Evolutionary conservation across 35 echinoderm and acorn worm genomes (phyloP).

Genomic region (Ptychodera flava): DNA sequence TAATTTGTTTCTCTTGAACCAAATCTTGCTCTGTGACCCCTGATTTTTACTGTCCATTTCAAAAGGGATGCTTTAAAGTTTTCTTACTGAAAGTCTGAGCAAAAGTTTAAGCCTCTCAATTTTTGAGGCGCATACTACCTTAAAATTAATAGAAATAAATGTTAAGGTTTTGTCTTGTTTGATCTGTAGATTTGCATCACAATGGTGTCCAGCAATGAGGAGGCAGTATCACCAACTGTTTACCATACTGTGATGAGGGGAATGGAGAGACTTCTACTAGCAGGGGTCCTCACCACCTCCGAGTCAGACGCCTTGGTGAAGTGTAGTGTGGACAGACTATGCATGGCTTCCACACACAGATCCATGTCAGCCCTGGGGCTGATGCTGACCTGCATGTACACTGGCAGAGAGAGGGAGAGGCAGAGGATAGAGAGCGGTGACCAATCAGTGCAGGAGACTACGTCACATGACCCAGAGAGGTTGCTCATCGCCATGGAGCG

Average conservation of each 20-base stretch:
- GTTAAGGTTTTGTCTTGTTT: too few species aligned
- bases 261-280: slow-evolving; percentile 76
- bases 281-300: slow-evolving; percentile 40
- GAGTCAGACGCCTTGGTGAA: slow-evolving; percentile 75
- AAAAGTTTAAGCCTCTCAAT: too few species aligned
- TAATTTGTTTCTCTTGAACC: too few species aligned
- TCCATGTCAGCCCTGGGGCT: slow-evolving; percentile 70
- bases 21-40: too few species aligned
- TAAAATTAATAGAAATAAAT: too few species aligned
- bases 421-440: slow-evolving; percentile 24
- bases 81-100: too few species aligned
- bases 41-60: too few species aligned
- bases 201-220: slow-evolving; percentile 77
- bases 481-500: slow-evolving; percentile 78
- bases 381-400: slow-evolving; percentile 73
- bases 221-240: slow-evolving; percentile 54
- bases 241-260: slow-evolving; percentile 80
- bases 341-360: slow-evolving; percentile 73
- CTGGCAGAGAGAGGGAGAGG: slow-evolving; percentile 39
- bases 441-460: slow-evolving; percentile 26
- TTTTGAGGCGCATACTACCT: too few species aligned
- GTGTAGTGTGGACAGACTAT: slow-evolving; percentile 76
- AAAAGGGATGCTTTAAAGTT: too few species aligned
- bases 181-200: slow-evolving; percentile 55
- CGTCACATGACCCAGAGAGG: slow-evolving; percentile 75